These are phyloP conservation scores for Gorsachius goisagi DNA, from an alignment of 2,113 vertebrate genomes.

Conservation along the genomic window DNA sequence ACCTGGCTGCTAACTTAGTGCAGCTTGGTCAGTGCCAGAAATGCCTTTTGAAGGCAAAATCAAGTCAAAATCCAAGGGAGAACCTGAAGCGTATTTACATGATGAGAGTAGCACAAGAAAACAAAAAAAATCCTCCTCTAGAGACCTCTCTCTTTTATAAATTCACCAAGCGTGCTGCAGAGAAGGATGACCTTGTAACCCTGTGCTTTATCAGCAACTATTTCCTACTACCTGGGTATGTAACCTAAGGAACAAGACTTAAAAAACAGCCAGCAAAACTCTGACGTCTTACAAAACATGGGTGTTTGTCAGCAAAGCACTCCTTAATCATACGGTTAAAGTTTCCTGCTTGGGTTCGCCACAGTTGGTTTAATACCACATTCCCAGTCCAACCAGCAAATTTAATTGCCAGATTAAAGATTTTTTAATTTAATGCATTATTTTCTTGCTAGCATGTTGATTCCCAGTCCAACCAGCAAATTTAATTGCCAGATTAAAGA, in stretches of 20 bases:
- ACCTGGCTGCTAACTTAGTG: not conserved
- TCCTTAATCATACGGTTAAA: not conserved
- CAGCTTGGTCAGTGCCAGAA: not conserved
- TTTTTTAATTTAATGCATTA: not conserved
- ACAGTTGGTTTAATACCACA: not conserved
- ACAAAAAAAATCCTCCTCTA: not conserved
- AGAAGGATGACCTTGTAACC: not conserved
- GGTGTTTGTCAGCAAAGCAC: not conserved
- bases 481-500: not conserved
- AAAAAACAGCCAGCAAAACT: not conserved
- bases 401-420: not conserved
- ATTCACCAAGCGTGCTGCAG: not conserved
- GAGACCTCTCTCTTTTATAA: not conserved
- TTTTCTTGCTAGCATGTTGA: not conserved
- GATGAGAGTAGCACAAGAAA: not conserved
- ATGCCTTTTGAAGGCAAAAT: not conserved
- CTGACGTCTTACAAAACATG: not conserved
- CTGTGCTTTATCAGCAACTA: not conserved
- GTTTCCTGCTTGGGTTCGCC: not conserved
- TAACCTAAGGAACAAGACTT: not conserved
- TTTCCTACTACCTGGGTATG: not conserved
- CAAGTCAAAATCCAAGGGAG: not conserved
- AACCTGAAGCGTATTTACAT: not conserved
- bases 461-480: not conserved
- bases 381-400: not conserved